These are phyloP conservation scores for Stenodera caucasica DNA, from an alignment of 2,888 invertebrate species.

Conservation along the genomic window DNA sequence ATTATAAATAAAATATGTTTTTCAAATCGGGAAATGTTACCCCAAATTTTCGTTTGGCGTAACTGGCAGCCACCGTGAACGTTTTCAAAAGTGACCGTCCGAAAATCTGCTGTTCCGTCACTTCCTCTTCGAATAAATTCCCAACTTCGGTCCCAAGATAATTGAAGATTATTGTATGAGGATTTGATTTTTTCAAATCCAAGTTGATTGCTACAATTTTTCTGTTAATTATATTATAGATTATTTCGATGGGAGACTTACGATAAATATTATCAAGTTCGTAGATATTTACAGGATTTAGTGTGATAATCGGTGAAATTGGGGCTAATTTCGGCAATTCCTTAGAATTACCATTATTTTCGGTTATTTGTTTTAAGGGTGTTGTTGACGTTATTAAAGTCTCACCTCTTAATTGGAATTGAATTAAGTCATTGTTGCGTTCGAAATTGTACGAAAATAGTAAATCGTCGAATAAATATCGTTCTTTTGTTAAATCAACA, in stretches of 20 bases:
- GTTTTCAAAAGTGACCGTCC: conserved; percentile 73
- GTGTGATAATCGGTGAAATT: conserved; percentile 70
- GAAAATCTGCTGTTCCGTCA: conserved; percentile 67
- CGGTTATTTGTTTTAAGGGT: conserved; percentile 60
- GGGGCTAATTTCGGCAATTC: conserved; percentile 75
- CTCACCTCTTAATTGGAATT: conserved; percentile 68
- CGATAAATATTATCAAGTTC: conserved; percentile 66
- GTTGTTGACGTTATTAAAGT: conserved; percentile 66
- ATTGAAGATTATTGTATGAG: conserved; percentile 79
- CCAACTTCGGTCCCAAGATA: conserved; percentile 66
- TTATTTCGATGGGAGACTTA: conserved; percentile 61
- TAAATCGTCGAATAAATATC: conserved; percentile 64
- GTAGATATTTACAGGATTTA: conserved; percentile 68
- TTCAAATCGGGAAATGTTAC: too few species aligned
- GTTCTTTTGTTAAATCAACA: conserved; percentile 58
- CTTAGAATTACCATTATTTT: conserved; percentile 58
- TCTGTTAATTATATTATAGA: too few species aligned
- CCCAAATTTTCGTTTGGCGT: conserved; percentile 76
- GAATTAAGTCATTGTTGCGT: conserved; percentile 64
- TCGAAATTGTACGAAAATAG: conserved; percentile 62
- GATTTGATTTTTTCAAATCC: conserved; percentile 59
- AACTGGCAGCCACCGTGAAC: conserved; percentile 75
- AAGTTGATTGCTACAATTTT: conserved; percentile 59
- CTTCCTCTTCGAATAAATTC: conserved; percentile 70
- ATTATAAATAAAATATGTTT: background rate